Percentiles rank a stretch among this genome's conserved stretches.
phyloP scores from a whole-genome alignment of 2,113 vertebrate genomes.

The Gallinago undulata region DNA sequence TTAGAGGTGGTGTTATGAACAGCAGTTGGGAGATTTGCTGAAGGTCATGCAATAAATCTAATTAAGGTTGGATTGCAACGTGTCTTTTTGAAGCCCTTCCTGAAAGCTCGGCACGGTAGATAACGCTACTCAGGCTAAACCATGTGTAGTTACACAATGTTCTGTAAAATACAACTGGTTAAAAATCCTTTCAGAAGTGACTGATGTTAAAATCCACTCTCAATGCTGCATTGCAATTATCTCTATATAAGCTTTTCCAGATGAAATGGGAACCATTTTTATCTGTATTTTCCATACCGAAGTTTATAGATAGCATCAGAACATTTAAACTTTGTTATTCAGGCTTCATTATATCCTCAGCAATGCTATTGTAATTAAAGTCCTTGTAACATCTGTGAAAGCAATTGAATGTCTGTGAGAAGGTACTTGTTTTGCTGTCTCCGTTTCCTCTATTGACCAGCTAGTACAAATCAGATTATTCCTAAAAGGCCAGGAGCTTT shows the following conservation, averaged over 20 bases:
- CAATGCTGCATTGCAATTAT: constrained; percentile 59
- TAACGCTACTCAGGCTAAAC: neutral
- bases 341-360: constrained; percentile 51
- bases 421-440: constrained; percentile 52
- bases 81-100: constrained; percentile 30
- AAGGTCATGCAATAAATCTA: constrained; percentile 48
- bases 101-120: neutral
- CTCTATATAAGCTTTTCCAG: constrained; percentile 64
- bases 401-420: constrained; percentile 19
- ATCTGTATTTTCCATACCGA: constrained; percentile 63
- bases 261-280: constrained; percentile 70
- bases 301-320: constrained; percentile 52
- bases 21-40: constrained; percentile 18
- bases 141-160: neutral
- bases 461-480: constrained; percentile 24
- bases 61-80: constrained; percentile 18
- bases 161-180: constrained; percentile 31
- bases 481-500: neutral
- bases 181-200: constrained; percentile 19
- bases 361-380: constrained; percentile 57
- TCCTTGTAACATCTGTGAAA: constrained; percentile 16
- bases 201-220: constrained; percentile 53
- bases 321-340: constrained; percentile 58
- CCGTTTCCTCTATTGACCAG: constrained; percentile 3
- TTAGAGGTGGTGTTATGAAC: neutral